These are phyloP conservation scores for Helarctos malayanus DNA, from an alignment of 2,797 vertebrate species.

Conservation along the genomic window DNA sequence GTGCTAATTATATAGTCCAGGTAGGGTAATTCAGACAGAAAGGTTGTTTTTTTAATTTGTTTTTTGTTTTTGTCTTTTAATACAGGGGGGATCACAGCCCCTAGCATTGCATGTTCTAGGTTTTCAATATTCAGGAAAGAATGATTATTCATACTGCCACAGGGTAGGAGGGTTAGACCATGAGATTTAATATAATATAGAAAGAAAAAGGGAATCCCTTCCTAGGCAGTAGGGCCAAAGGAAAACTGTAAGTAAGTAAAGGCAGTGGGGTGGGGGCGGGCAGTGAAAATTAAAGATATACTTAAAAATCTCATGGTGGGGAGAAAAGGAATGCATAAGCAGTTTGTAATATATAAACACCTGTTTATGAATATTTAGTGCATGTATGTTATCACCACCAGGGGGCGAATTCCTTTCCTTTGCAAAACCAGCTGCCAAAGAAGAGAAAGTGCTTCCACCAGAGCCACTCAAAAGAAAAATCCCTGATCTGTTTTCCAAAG, in stretches of 20 bases:
- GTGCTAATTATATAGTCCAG: neutral
- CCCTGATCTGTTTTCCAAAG: neutral
- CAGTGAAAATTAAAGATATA: neutral
- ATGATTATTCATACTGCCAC: neutral
- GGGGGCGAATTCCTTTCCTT: neutral
- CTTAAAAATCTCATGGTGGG: neutral
- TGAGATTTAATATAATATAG: neutral
- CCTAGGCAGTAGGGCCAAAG: neutral
- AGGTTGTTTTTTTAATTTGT: neutral
- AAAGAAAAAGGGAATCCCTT: neutral
- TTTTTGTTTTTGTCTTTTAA: neutral
- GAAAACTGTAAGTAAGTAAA: neutral
- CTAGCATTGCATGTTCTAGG: neutral
- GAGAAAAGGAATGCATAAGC: neutral
- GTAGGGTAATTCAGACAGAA: neutral
- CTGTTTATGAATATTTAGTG: neutral
- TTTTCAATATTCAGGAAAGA: neutral
- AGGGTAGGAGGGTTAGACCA: neutral
- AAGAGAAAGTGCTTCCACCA: neutral
- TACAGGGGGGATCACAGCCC: neutral
- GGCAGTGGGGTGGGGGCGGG: neutral
- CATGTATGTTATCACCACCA: slow-evolving; percentile 39
- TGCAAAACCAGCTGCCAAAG: neutral
- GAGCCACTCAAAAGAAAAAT: neutral
- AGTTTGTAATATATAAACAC: neutral